Evolutionary conservation across 2,113 vertebrate genomes (phyloP), one percentile per base, ranked within the genome.

Genomic region (Drymodes brunneopygia): DNA sequence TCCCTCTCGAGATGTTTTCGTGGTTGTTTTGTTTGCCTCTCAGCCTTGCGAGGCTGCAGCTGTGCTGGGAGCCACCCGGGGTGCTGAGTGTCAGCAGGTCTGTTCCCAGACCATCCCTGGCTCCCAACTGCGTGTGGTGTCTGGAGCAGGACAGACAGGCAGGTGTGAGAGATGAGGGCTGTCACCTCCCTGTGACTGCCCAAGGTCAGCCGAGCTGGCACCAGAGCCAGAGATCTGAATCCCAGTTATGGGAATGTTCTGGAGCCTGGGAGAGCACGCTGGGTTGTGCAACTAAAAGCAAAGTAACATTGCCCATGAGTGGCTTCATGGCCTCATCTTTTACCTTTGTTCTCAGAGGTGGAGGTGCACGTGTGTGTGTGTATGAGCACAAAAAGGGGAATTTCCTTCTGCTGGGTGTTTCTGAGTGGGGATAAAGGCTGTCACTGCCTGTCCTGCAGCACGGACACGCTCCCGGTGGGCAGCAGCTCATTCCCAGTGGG

Each of bases 161-260:
- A 88, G 94, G 82, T 80, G 92, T 86, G 90, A 94, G 82, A 9
- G 75, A 86, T 54, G 91, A 73, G 82, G 58, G 21, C 2, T 78
- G 92, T 88, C 92, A 88, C 88, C 86, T 91, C 81, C 2, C 4
- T 1, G 2, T 40, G 38, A 82, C 45, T 4, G 35, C 86, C 95
- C 93, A 91, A 94, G 95, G 94, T 88, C 90, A 31, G 70, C 88
- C 0, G 1, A 58, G 13, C 24, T 11, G 33, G 78, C 35, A 8
- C 56, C 70, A 42, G 85, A 88, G 79, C 54, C 72, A 20, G 69
- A n/a, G 86, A 54, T 5, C 83, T 66, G 67, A 19, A 64, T 94
- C 88, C 75, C 4, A 10, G 1, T 22, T 17, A 3, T 16, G 35
- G 91, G 45, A 69, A 45, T 16, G 17, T 35, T 56, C 82, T 65